Base-by-base conservation (phyloP, 1,140 invertebrate species). In the Penaeus japonicus region DNA sequence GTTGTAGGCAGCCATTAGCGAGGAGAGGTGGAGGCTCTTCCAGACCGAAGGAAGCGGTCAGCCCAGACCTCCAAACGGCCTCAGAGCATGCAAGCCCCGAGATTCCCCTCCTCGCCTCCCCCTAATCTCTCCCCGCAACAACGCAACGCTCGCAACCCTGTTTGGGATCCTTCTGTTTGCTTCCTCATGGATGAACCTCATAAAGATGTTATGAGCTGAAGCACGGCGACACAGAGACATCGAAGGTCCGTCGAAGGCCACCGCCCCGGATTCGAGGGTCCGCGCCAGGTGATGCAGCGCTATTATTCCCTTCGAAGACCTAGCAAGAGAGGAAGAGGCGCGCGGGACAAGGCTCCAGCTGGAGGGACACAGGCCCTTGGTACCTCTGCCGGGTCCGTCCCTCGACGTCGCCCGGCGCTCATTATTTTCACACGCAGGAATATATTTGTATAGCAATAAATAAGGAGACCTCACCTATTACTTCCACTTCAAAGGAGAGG, bases 1-100 rank as follows among this genome's bases (percentile, higher is more conserved):
- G 86, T 88, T 77, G 32, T 70, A 88, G 86, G 86, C 54, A 55
- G 65, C 83, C 86, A 83, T 88, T 88, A 88, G 86, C 54, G 27
- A 70, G 70, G 86, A 83, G 86, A 88, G 73, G 80, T 83, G 86
- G 86, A 77, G 70, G 86, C 80, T 39, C 86, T 88, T 79, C 47
- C 62, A 88, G 86, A 88, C 83, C 83, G 86, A 82, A 83, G 86
- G 86, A 88, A 88, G 86, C 86, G 86, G 86, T 88, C 86, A 88
- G 86, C 55, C 27, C 15, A 35, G 27, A 39, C 65, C 53, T 24
- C 32, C 86, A 88, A 88, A 88, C 86, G 65, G 86, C 86, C 80
- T 27, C 30, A 30, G 12, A 59, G 80, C 86, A 88, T 88, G 86
- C 86, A 65, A 88, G 53, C 57, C 7, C 35, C 22, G 12, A 54